Conservation (phyloP, 2,113 vertebrate species). For the Centrocercus urophasianus region DNA sequence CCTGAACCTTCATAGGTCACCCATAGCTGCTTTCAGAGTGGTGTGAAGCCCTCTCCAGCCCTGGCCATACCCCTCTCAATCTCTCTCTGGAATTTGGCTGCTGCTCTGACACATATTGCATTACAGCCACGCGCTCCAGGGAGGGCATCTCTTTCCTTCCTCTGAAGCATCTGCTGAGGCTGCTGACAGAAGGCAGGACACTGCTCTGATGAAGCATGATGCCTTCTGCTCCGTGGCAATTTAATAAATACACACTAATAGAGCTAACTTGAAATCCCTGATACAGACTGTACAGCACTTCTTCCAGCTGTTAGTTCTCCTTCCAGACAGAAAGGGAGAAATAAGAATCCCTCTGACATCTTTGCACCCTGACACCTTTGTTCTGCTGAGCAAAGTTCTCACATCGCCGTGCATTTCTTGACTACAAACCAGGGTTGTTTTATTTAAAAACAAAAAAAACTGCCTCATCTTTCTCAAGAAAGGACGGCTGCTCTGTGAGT, state of each 20-base stretch:
- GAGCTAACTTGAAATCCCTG: neutral
- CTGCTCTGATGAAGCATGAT: neutral
- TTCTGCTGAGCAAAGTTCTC: neutral
- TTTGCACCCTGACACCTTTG: neutral
- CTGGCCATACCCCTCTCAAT: rapidly evolving
- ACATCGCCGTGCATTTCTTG: neutral
- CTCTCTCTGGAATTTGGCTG: neutral
- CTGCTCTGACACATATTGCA: neutral
- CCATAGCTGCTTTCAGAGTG: neutral
- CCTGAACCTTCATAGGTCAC: neutral
- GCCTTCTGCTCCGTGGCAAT: neutral
- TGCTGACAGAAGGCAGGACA: neutral
- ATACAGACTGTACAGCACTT: neutral
- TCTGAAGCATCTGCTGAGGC: neutral
- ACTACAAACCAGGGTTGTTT: neutral
- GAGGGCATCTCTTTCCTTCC: neutral
- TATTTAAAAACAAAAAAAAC: neutral
- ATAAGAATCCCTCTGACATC: neutral
- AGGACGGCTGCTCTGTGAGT: neutral
- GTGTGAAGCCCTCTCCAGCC: neutral
- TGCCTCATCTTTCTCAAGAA: neutral
- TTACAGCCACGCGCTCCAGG: neutral
- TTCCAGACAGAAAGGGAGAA: neutral
- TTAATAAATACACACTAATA: neutral
- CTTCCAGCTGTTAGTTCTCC: neutral